These are phyloP conservation scores for Phyto melanocephala DNA, from an alignment of 2,888 invertebrate species.

Conservation along the genomic window DNA sequence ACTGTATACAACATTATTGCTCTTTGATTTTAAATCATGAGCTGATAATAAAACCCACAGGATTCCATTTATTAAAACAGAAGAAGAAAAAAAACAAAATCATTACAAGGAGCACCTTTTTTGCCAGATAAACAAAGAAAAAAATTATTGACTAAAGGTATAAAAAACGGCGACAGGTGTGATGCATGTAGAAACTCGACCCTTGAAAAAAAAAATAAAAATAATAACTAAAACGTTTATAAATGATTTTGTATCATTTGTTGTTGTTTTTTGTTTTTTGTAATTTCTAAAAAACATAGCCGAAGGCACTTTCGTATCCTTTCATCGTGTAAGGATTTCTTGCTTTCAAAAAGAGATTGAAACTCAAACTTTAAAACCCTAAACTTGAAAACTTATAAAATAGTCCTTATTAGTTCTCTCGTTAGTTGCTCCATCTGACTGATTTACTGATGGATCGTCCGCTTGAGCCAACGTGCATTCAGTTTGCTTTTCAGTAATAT, in stretches of 20 bases:
- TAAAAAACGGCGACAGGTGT: constrained; percentile 58
- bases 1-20: too few species aligned
- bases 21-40: constrained; percentile 47
- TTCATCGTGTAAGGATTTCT: constrained; percentile 50
- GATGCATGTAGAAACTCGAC: constrained; percentile 43
- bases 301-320: constrained; percentile 47
- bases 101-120: constrained; percentile 58
- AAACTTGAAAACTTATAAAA: not conserved
- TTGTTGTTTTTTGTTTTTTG: not conserved
- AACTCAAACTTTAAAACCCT: not conserved
- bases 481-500: not conserved
- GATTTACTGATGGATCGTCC: not conserved
- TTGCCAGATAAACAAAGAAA: constrained; percentile 5
- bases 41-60: not conserved
- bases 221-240: constrained; percentile 43
- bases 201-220: constrained; percentile 15
- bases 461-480: not conserved
- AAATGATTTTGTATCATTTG: constrained; percentile 52
- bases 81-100: constrained; percentile 38
- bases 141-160: not conserved
- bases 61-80: constrained; percentile 25
- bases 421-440: not conserved
- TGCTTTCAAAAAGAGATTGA: constrained; percentile 24
- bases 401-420: not conserved
- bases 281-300: constrained; percentile 25